phyloP scores from a whole-genome alignment of 2,113 vertebrate genomes.

The Mirza zaza region DNA sequence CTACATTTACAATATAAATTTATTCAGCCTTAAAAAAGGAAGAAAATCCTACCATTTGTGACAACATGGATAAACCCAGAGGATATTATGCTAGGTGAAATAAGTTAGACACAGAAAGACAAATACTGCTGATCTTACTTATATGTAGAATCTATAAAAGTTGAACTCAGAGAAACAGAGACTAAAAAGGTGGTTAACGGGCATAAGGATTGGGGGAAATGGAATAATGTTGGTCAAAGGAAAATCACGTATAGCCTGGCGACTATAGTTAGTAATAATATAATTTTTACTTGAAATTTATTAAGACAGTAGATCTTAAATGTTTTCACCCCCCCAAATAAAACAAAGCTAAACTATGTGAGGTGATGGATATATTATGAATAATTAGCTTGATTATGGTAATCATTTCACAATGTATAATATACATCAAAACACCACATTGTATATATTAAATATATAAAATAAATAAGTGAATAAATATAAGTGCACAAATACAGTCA shows the following conservation, averaged over 20 bases:
- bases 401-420: not conserved
- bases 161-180: not conserved
- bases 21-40: not conserved
- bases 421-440: not conserved
- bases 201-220: fast-evolving
- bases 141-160: not conserved
- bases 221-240: not conserved
- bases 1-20: not conserved
- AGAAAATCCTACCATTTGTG: not conserved
- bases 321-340: not conserved
- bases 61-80: not conserved
- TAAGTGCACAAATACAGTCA: not conserved
- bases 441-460: not conserved
- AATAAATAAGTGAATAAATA: not conserved
- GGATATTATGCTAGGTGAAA: not conserved
- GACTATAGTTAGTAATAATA: not conserved
- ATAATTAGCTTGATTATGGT: not conserved
- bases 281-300: not conserved
- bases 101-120: not conserved
- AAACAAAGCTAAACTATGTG: not conserved
- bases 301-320: not conserved
- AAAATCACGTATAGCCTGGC: not conserved
- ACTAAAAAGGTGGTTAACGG: not conserved
- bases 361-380: not conserved
- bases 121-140: not conserved